A percentile compares a stretch with the other conserved stretches of the same genome.
phyloP scores from a whole-genome alignment of 2,888 invertebrate genomes.

The Mimas tiliae region DNA sequence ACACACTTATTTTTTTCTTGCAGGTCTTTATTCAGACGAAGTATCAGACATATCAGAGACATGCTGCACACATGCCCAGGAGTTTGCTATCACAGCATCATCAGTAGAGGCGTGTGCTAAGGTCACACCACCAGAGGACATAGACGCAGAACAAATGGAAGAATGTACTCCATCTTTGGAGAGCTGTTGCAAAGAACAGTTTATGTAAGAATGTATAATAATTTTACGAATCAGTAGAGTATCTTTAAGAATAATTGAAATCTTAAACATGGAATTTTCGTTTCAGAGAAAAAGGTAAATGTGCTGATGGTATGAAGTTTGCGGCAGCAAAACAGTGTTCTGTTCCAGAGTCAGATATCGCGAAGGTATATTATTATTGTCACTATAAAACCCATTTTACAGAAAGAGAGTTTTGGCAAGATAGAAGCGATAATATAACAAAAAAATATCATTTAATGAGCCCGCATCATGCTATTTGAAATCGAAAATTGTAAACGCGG shows the following conservation, averaged over 20 bases:
- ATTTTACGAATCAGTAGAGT: not conserved
- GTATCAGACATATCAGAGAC: slow-evolving; percentile 52
- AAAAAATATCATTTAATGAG: too few relatives aligned
- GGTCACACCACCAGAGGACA: slow-evolving; percentile 53
- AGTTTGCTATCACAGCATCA: slow-evolving; percentile 42
- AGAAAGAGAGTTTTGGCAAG: too few relatives aligned
- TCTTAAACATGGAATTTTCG: not conserved
- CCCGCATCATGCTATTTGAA: too few relatives aligned
- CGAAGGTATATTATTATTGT: slow-evolving; percentile 53
- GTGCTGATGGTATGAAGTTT: slow-evolving; percentile 60
- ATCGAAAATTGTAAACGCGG: too few relatives aligned
- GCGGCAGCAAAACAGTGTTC: slow-evolving; percentile 59
- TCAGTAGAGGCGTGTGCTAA: slow-evolving; percentile 48
- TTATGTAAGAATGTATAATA: slow-evolving; percentile 50
- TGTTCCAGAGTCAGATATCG: slow-evolving; percentile 58
- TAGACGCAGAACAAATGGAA: slow-evolving; percentile 51
- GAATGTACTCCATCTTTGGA: slow-evolving; percentile 50
- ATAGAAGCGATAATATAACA: too few relatives aligned
- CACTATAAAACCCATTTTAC: not conserved
- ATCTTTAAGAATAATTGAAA: too few relatives aligned
- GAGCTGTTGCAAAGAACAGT: slow-evolving; percentile 60
- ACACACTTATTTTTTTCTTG: slow-evolving; percentile 16
- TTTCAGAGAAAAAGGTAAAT: slow-evolving; percentile 64
- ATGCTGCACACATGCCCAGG: slow-evolving; percentile 63
- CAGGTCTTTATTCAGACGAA: slow-evolving; percentile 62